Conservation (phyloP, 2,113 vertebrate genomes). For the Gulo gulo region DNA sequence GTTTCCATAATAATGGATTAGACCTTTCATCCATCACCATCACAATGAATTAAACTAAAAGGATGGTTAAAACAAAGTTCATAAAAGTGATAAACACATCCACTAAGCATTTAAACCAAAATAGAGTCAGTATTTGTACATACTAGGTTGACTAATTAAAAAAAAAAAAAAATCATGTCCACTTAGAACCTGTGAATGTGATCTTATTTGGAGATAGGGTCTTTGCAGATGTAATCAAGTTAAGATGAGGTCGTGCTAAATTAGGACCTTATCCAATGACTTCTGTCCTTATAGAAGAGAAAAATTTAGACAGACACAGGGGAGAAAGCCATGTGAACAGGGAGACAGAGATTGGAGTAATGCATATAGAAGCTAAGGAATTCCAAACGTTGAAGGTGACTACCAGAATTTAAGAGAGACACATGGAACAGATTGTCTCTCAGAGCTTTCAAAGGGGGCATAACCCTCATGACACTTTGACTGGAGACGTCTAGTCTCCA, state of each 20-base stretch:
- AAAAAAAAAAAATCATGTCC: neutral
- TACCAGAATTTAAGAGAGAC: neutral
- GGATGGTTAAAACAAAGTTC: neutral
- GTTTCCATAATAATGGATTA: neutral
- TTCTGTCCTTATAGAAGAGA: neutral
- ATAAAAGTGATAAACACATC: neutral
- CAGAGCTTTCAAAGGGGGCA: neutral
- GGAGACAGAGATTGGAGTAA: neutral
- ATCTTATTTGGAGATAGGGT: neutral
- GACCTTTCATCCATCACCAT: neutral
- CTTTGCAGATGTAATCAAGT: neutral
- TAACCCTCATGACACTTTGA: rapidly evolving
- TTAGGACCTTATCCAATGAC: neutral
- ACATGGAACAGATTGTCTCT: neutral
- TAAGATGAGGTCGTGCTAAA: neutral
- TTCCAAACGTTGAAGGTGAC: neutral
- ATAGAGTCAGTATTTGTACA: neutral
- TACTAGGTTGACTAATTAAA: neutral
- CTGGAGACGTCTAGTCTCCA: neutral
- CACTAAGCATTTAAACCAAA: neutral
- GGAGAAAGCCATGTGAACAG: neutral
- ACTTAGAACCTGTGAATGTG: neutral
- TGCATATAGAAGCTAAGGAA: neutral
- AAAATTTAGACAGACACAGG: neutral
- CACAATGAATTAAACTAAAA: neutral